Conservation (phyloP, 2,797 vertebrate species). For the Clarias platycephalus region DNA sequence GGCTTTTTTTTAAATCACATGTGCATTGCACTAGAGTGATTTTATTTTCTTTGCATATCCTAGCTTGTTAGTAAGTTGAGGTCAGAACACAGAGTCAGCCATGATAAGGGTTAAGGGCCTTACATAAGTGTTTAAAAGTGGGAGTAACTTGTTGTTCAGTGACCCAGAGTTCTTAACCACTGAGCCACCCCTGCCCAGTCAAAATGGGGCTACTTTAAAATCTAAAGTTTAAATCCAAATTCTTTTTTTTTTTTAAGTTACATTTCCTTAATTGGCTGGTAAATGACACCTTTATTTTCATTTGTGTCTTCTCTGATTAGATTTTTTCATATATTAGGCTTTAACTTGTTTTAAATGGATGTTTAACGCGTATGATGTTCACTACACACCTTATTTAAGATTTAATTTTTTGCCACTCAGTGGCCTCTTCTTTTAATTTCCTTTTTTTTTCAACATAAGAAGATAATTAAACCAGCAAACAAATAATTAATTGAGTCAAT, state of each 20-base stretch:
- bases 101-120: background rate
- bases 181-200: background rate
- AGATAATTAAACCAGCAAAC: constrained; percentile 84
- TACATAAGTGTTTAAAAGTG: background rate
- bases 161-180: background rate
- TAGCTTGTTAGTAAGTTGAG: background rate
- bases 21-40: background rate
- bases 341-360: background rate
- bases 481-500: constrained; percentile 86
- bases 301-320: background rate
- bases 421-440: constrained; percentile 60
- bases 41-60: background rate
- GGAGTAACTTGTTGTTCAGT: background rate
- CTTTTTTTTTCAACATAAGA: constrained; percentile 73
- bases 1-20: background rate
- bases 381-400: background rate
- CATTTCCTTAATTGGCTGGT: background rate
- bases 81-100: background rate
- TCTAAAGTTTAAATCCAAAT: background rate
- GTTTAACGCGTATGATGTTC: background rate
- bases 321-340: background rate
- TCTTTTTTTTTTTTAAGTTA: background rate
- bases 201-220: background rate
- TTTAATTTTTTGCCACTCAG: constrained; percentile 55
- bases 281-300: too few species aligned